Conservation (phyloP, 1,140 invertebrate species). For the roundworm (Caenorhabditis elegans) region DNA sequence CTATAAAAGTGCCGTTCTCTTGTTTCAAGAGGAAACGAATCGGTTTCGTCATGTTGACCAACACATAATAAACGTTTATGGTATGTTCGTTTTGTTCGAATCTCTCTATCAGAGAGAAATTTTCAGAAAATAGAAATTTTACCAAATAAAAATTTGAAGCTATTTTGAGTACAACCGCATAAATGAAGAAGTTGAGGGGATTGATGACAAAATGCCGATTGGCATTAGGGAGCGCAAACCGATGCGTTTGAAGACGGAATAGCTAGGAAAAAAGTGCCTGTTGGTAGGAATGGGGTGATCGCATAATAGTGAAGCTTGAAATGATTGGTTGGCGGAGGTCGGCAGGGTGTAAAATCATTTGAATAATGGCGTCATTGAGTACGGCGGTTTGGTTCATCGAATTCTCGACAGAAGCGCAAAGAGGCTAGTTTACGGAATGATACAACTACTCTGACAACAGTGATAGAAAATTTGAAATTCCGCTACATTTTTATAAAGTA, state of each 20-base stretch:
- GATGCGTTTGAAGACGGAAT: not conserved
- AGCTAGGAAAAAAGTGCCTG: not conserved
- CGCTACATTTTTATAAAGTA: slow-evolving; percentile 5
- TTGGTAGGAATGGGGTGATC: not conserved
- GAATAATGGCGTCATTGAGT: slow-evolving; percentile 18
- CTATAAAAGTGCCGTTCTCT: not conserved
- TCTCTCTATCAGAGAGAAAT: no score
- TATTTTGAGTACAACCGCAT: no score
- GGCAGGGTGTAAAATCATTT: slow-evolving; percentile 30
- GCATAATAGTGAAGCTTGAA: slow-evolving; percentile 28
- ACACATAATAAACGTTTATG: not conserved
- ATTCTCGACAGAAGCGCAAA: not conserved
- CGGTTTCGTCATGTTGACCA: no score
- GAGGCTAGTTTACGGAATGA: not conserved
- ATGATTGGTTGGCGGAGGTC: not conserved
- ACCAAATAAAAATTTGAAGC: not conserved
- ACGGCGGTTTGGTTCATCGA: slow-evolving; percentile 17
- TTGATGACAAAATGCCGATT: not conserved
- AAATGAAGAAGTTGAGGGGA: not conserved
- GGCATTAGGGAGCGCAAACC: not conserved
- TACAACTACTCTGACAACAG: not conserved
- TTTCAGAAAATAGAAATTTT: no score
- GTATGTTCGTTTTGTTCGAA: not conserved
- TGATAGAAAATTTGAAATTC: slow-evolving; percentile 1
- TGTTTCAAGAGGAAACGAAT: not conserved